Evolutionary conservation across 2,888 invertebrate genomes (phyloP), one percentile per base, ranked within the genome.

Genomic region (Aquatica leii): DNA sequence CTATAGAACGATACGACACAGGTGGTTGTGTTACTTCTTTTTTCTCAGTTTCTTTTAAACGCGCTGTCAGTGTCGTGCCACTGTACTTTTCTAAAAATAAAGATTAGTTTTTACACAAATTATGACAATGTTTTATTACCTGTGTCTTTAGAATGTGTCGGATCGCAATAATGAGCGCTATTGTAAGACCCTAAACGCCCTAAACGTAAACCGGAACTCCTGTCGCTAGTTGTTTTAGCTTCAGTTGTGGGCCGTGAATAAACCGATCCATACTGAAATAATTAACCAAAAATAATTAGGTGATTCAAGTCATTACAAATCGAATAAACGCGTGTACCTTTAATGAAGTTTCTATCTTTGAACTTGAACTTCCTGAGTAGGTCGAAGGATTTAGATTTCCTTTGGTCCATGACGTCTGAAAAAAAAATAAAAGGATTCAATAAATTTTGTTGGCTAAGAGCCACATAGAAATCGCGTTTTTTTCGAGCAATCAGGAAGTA

Each of bases 1-100:
- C 71, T 31, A 81, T 35, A 49, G 80, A 70, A 73, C 85, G 82
- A 73, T 87, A 88, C 1, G 83, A 79, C 0, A 82, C 77, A 12
- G 82, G 81, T 17, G 83, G 81, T 74, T 83, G 82, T 14, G 78
- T 75, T 34, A 69, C 70, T 43, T 70, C 71, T 46, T 73, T 69
- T 9, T 71, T 72, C 3, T 68, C 56, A 6, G 72, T 63, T 15
- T 71, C 66, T 66, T 74, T 74, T 11, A 70, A 65, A 51, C 73
- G 69, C n/a, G 69, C 62, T 3, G 74, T 60, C 37, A 73, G 24
- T 12, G 8, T 21, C 31, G 31, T 14, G 12, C 35, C 52, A n/a
- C 6, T 20, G 31, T 34, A 50, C n/a, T 50, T 50, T 2, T 50
- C 50, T 50, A 24, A 34, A 34, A 34, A 50, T 18, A 15, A n/a